A percentile compares a stretch with the other conserved stretches of the same genome.
phyloP scores from a whole-genome alignment of 2,888 invertebrate species.

The Macropis europaea region DNA sequence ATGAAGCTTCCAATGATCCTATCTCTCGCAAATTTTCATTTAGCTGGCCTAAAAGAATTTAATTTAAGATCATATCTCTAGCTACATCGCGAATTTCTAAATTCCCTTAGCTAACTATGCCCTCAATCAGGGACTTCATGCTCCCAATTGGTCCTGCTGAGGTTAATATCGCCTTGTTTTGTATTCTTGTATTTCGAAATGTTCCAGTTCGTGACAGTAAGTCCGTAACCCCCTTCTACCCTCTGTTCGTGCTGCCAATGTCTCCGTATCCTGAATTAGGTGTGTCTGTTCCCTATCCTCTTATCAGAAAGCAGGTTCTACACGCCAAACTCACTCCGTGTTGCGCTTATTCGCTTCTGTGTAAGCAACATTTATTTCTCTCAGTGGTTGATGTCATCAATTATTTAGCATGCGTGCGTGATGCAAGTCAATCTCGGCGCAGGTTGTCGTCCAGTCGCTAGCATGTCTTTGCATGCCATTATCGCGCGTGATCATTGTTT shows the following conservation, averaged over 20 bases:
- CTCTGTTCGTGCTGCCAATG: too few relatives aligned
- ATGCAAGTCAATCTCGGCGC: conserved; percentile 49
- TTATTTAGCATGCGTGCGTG: conserved; percentile 46
- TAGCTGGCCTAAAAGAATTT: too few relatives aligned
- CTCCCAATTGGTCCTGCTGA: too few relatives aligned
- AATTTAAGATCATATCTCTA: too few relatives aligned
- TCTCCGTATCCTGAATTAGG: too few relatives aligned
- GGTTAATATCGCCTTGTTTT: background rate
- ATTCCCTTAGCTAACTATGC: too few relatives aligned
- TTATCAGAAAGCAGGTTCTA: conserved; percentile 20
- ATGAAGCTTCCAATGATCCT: too few relatives aligned
- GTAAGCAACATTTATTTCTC: conserved; percentile 27
- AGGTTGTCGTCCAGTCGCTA: conserved; percentile 52
- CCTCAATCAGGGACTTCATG: too few relatives aligned
- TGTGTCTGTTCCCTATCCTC: conserved; percentile 13
- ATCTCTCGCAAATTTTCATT: too few relatives aligned
- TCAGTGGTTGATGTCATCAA: conserved; percentile 39
- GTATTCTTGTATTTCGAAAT: background rate
- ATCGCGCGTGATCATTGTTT: conserved; percentile 53
- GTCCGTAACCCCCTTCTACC: too few relatives aligned
- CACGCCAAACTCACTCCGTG: conserved; percentile 33
- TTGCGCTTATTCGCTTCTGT: conserved; percentile 10
- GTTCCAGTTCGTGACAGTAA: too few relatives aligned
- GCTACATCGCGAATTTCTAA: too few relatives aligned
- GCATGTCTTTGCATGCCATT: conserved; percentile 48